phyloP scores from a whole-genome alignment of 1,140 invertebrate species.

The Pissodes strobi region DNA sequence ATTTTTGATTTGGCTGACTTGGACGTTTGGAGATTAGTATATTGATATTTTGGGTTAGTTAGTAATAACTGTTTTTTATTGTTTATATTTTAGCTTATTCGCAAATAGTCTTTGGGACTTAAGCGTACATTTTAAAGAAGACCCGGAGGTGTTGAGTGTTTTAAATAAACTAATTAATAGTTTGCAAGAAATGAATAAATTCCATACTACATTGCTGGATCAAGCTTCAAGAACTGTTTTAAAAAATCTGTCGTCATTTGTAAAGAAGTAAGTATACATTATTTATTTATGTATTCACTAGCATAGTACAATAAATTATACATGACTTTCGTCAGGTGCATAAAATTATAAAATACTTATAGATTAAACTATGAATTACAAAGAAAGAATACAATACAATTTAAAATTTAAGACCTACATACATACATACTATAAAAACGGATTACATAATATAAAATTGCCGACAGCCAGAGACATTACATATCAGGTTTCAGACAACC shows the following conservation, averaged over 20 bases:
- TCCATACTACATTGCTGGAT: slow-evolving; percentile 86
- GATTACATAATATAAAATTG: no score
- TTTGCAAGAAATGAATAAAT: slow-evolving; percentile 88
- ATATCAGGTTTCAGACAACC: no score
- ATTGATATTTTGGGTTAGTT: no score
- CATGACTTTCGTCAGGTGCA: neutral
- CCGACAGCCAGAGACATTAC: no score
- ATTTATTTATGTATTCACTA: no score
- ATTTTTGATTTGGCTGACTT: neutral
- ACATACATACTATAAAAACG: no score
- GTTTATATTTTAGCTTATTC: slow-evolving; percentile 68
- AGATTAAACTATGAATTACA: no score
- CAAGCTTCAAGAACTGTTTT: slow-evolving; percentile 87
- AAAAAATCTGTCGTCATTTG: slow-evolving; percentile 85
- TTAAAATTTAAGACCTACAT: no score
- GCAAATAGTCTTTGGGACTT: slow-evolving; percentile 84
- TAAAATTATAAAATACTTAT: neutral
- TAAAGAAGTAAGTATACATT: slow-evolving; percentile 84
- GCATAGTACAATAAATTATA: no score
- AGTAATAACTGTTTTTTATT: no score
- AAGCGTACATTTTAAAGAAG: slow-evolving; percentile 76
- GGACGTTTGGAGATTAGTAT: neutral
- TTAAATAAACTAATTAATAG: slow-evolving; percentile 76
- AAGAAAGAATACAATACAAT: no score
- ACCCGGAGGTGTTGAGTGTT: slow-evolving; percentile 68